Conservation (phyloP, 2,113 vertebrate genomes). For the Nesospiza acunhae region DNA sequence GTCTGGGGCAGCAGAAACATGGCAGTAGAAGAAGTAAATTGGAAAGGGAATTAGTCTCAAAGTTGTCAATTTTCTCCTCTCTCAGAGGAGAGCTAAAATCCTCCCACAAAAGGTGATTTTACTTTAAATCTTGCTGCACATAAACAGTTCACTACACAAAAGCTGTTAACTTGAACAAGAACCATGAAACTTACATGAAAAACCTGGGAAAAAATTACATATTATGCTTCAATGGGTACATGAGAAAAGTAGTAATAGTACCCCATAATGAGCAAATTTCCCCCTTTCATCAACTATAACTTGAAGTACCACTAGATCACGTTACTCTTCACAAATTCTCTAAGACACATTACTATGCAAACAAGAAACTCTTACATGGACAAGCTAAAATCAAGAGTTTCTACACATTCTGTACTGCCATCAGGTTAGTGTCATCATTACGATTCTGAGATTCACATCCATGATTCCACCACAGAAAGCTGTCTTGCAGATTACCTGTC, state of each 20-base stretch:
- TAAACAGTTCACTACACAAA: not conserved
- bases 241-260: not conserved
- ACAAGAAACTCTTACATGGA: not conserved
- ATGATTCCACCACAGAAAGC: not conserved
- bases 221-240: not conserved
- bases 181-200: not conserved
- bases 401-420: not conserved
- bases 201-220: fast-evolving
- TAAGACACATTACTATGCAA: not conserved
- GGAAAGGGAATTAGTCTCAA: not conserved
- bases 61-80: not conserved
- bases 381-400: not conserved
- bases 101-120: not conserved
- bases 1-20: not conserved
- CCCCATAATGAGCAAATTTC: not conserved
- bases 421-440: not conserved
- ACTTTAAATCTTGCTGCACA: not conserved
- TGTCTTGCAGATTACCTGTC: not conserved
- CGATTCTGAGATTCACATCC: not conserved
- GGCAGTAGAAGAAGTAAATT: not conserved
- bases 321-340: not conserved
- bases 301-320: not conserved
- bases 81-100: not conserved
- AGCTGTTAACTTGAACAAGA: not conserved
- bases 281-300: not conserved